These are phyloP conservation scores for Hypsibius dujardini DNA, from an alignment of 1,140 invertebrate species.

Conservation along the genomic window DNA sequence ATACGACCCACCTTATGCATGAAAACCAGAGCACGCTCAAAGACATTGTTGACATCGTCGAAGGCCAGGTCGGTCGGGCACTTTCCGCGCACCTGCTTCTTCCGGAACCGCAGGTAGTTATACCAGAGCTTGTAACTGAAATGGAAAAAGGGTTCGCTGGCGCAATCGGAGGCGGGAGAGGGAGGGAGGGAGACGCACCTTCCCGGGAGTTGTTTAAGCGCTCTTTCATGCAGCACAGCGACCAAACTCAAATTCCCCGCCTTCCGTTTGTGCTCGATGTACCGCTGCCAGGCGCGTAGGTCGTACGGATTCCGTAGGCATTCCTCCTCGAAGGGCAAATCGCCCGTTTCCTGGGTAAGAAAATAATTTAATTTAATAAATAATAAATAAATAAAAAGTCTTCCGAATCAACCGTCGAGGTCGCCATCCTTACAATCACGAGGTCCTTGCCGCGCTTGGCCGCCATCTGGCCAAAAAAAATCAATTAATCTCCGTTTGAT, in stretches of 20 bases:
- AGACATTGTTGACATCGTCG: constrained; percentile 86
- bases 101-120: constrained; percentile 67
- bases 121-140: constrained; percentile 94
- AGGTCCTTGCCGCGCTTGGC: no score
- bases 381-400: no score
- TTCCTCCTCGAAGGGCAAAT: constrained; percentile 93
- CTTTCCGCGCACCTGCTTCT: constrained; percentile 58
- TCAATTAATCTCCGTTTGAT: no score
- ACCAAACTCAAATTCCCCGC: constrained; percentile 52
- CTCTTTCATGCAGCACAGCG: constrained; percentile 84
- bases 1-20: constrained; percentile 82
- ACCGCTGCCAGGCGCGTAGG: constrained; percentile 91
- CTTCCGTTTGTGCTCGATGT: constrained; percentile 81
- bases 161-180: not conserved
- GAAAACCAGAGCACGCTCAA: constrained; percentile 84
- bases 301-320: constrained; percentile 88
- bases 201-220: constrained; percentile 83
- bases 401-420: no score
- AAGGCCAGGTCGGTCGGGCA: constrained; percentile 66
- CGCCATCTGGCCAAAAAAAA: no score
- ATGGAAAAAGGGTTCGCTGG: constrained; percentile 23
- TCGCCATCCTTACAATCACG: no score
- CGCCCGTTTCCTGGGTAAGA: constrained; percentile 80
- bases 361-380: no score
- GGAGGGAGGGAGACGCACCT: constrained; percentile 35